phyloP scores from a whole-genome alignment of 2,113 vertebrate species.

The Pangasianodon hypophthalmus region DNA sequence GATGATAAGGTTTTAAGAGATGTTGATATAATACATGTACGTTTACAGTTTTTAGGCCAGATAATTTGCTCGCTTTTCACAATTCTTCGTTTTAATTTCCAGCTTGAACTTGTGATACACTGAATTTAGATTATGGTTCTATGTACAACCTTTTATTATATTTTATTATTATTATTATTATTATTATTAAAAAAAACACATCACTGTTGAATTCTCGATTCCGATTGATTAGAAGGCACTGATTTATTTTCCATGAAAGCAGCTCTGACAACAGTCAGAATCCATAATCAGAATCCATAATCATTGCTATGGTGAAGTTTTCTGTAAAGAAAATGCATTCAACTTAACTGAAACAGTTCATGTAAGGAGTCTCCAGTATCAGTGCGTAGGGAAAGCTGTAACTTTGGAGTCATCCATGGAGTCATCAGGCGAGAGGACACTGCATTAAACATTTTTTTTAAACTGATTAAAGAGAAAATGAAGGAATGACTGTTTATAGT shows the following conservation, averaged over 20 bases:
- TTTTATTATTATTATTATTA: not conserved
- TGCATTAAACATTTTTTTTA: not conserved
- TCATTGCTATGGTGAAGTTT: not conserved
- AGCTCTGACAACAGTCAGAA: not conserved
- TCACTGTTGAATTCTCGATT: not conserved
- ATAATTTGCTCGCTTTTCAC: not conserved
- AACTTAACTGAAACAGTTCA: not conserved
- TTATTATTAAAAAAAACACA: not conserved
- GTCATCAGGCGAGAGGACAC: not conserved
- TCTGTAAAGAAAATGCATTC: not conserved
- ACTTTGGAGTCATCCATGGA: not conserved
- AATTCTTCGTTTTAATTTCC: not conserved
- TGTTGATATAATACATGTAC: not conserved
- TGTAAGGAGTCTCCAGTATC: not conserved
- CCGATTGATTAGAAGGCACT: not conserved
- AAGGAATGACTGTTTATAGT: not conserved
- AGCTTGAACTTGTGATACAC: not conserved
- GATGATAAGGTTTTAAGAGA: not conserved
- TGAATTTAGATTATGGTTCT: not conserved
- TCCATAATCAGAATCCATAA: not conserved
- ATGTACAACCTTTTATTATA: not conserved
- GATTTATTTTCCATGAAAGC: not conserved
- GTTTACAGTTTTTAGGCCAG: not conserved
- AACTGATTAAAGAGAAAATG: not conserved
- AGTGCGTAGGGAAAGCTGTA: not conserved